These are phyloP conservation scores for Drosophila funebris DNA, from an alignment of 1,140 invertebrate genomes.

Conservation along the genomic window DNA sequence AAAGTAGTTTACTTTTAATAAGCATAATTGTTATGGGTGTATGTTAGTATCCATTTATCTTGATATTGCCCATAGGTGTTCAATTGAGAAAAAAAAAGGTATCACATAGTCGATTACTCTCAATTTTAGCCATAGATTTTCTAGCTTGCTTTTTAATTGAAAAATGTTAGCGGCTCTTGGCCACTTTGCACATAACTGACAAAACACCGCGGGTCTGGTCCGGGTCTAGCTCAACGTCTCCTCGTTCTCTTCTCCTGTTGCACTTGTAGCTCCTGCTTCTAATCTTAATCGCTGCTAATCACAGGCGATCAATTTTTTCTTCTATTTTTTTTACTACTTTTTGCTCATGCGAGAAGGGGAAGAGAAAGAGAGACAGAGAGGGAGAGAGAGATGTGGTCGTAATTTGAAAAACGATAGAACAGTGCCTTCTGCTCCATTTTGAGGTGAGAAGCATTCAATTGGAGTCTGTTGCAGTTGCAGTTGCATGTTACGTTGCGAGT, in stretches of 20 bases:
- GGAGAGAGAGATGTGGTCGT: slow-evolving; percentile 53
- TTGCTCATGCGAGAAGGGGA: slow-evolving; percentile 3
- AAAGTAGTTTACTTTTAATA: neutral
- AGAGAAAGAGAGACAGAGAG: too few relatives aligned
- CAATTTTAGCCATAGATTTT: slow-evolving; percentile 11
- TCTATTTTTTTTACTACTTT: slow-evolving; percentile 2
- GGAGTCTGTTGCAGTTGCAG: slow-evolving; percentile 20
- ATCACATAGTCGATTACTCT: slow-evolving; percentile 39
- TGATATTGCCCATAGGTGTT: neutral
- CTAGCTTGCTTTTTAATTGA: slow-evolving; percentile 71
- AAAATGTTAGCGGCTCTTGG: slow-evolving; percentile 79
- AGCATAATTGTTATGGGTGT: neutral
- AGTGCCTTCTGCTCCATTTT: slow-evolving; percentile 65
- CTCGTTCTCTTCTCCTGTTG: slow-evolving; percentile 29
- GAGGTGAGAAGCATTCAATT: slow-evolving; percentile 79
- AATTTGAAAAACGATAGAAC: slow-evolving; percentile 70
- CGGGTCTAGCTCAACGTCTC: slow-evolving; percentile 32
- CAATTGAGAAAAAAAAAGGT: slow-evolving; percentile 19
- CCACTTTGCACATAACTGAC: slow-evolving; percentile 80
- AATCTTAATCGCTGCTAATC: slow-evolving; percentile 80
- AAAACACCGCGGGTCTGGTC: slow-evolving; percentile 74
- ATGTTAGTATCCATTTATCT: neutral
- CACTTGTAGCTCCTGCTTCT: too few relatives aligned
- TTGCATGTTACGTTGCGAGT: slow-evolving; percentile 52
- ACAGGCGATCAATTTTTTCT: slow-evolving; percentile 74